Conservation (phyloP, 2,797 vertebrate genomes). For the Potorous gilbertii region DNA sequence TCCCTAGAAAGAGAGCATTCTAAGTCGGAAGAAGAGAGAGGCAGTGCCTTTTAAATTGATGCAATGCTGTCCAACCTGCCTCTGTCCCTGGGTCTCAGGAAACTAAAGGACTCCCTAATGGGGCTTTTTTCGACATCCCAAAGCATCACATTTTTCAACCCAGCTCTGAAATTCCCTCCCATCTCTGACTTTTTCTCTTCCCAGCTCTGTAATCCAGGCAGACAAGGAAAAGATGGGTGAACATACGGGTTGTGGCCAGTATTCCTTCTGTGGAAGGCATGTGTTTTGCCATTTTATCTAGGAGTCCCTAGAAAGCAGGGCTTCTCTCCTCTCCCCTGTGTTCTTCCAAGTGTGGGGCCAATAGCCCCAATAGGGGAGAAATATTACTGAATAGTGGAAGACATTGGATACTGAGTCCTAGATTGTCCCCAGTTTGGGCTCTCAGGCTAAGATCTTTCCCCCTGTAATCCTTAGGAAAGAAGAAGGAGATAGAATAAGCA, state of each 20-base stretch:
- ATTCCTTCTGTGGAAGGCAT: not conserved
- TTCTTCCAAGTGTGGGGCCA: not conserved
- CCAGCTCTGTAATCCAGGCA: not conserved
- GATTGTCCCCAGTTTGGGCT: not conserved
- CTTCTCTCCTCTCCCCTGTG: not conserved
- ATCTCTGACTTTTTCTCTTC: not conserved
- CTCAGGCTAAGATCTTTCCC: not conserved
- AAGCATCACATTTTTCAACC: not conserved
- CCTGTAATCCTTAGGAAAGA: not conserved
- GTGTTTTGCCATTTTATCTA: no score
- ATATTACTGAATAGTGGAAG: not conserved
- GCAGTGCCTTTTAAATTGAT: not conserved
- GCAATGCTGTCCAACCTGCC: not conserved
- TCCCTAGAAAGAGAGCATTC: not conserved
- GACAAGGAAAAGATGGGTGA: not conserved
- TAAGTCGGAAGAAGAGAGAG: not conserved
- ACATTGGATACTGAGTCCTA: not conserved
- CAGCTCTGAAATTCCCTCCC: not conserved
- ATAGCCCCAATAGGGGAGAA: not conserved
- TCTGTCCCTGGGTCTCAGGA: no score
- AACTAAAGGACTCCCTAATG: not conserved
- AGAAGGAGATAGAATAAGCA: not conserved
- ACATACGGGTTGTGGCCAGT: not conserved
- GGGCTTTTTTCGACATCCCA: not conserved
- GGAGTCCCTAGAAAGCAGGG: no score